Evolutionary conservation across 1,140 invertebrate species (phyloP).

Genomic region (Apis laboriosa): DNA sequence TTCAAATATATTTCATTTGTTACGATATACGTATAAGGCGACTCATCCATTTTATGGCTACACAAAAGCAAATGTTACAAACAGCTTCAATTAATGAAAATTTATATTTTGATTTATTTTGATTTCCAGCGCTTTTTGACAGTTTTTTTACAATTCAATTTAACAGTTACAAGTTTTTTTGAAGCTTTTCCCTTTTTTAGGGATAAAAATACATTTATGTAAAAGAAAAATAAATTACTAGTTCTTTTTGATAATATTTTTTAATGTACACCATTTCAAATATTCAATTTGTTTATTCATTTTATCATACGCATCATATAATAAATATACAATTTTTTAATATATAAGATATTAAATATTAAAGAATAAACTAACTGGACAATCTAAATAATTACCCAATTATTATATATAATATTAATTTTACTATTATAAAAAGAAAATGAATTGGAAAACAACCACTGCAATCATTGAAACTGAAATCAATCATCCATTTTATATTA

Average conservation of each 20-base stretch:
- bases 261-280: neutral
- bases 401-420: no score
- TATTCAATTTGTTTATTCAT: neutral
- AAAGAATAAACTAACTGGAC: no score
- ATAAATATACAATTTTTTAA: no score
- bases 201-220: neutral
- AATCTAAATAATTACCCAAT: no score
- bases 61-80: neutral
- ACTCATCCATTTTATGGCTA: neutral
- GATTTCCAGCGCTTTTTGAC: neutral
- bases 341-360: no score
- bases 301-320: no score
- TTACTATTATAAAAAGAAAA: no score
- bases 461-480: no score
- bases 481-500: no score
- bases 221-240: neutral
- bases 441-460: no score
- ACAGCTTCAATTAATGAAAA: slow-evolving; percentile 10
- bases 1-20: neutral
- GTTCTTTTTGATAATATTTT: neutral
- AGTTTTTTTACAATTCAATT: neutral
- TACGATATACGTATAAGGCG: no score
- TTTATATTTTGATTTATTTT: slow-evolving; percentile 4
- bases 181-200: neutral
- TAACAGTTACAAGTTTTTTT: neutral